These are phyloP conservation scores for Raja brachyura DNA, from an alignment of 2,113 vertebrate genomes.

Conservation along the genomic window DNA sequence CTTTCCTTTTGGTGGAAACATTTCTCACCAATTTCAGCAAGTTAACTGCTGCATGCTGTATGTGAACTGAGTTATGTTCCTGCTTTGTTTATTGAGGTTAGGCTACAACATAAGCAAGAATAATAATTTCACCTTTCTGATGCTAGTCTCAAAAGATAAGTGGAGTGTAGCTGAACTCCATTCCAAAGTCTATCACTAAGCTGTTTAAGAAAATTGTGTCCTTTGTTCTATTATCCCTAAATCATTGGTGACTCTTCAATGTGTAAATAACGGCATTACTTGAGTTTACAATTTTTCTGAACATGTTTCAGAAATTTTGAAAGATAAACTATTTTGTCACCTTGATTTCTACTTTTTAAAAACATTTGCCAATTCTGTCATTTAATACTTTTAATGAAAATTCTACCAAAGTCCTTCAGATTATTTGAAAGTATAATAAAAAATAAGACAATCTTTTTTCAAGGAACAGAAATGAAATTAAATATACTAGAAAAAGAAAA, in stretches of 20 bases:
- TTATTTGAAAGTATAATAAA: not conserved
- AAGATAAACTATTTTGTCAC: not conserved
- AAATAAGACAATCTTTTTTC: not conserved
- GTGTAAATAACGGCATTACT: not conserved
- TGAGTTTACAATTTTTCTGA: not conserved
- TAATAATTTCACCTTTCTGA: not conserved
- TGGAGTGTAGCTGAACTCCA: not conserved
- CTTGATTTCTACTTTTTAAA: not conserved
- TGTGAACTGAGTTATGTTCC: not conserved
- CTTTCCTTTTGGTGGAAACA: too few relatives aligned
- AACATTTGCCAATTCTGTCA: not conserved
- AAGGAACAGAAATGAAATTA: not conserved
- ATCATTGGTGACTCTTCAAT: not conserved
- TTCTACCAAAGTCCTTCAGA: not conserved
- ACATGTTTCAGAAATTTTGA: not conserved
- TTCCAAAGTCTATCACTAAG: not conserved
- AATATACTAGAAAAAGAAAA: not conserved
- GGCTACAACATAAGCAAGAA: not conserved
- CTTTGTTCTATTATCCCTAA: not conserved
- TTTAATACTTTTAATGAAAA: not conserved
- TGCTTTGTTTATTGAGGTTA: not conserved
- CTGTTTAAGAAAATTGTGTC: not conserved
- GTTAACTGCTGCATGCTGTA: not conserved
- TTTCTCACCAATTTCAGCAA: not conserved
- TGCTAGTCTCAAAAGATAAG: not conserved